Evolutionary conservation across 2,797 vertebrate genomes (phyloP), one percentile per base, ranked within the genome.

Genomic region (Bovichtus diacanthus): DNA sequence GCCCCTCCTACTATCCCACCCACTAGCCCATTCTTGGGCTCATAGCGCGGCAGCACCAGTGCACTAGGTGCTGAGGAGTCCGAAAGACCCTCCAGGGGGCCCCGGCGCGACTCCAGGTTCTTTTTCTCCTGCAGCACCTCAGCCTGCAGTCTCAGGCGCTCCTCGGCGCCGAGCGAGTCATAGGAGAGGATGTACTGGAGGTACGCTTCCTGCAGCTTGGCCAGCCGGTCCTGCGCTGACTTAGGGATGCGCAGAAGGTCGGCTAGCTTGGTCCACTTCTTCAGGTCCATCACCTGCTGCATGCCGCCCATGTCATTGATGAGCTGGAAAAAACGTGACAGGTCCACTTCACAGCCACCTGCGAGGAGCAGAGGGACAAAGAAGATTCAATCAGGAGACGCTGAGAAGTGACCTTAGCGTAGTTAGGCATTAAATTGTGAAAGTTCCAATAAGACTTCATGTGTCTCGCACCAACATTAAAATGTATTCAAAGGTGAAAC

Each of bases 261-360:
- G 34, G 98, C 98, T 88, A 99, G 95, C 92, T 98, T 98, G 95
- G 96, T 99, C 98, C 98, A 99, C 93, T 98, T 99, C 95, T 99
- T 99, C 95, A 98, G 97, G 96, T 99, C 98, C 96, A 98, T 99
- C 94, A 99, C 98, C 95, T 98, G 97, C 96, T 99, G 98, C 98
- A 99, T 99, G 90, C 98, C 98, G 15, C 98, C 98, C 98, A 99
- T 99, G 95, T 99, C 98, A 1, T 97, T 97, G 88, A 99, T 98
- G 92, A 99, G 95, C 93, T 99, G 98, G 88, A 99, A 98, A 93
- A 99, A 99, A 87, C 97, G 97, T 84, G 98, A 97, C 95, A 99
- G 94, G 95, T 99, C 98, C 79, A 99, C 95, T 96, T 99, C 98
- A 11, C 98, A 99, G 93, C 98, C 98, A 90, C 98, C 98, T 98